Percentiles rank a stretch among this genome's conserved stretches.
These are phyloP conservation scores for Protaetia brevitarsis DNA, from an alignment of 1,140 invertebrate genomes.

Conservation along the genomic window DNA sequence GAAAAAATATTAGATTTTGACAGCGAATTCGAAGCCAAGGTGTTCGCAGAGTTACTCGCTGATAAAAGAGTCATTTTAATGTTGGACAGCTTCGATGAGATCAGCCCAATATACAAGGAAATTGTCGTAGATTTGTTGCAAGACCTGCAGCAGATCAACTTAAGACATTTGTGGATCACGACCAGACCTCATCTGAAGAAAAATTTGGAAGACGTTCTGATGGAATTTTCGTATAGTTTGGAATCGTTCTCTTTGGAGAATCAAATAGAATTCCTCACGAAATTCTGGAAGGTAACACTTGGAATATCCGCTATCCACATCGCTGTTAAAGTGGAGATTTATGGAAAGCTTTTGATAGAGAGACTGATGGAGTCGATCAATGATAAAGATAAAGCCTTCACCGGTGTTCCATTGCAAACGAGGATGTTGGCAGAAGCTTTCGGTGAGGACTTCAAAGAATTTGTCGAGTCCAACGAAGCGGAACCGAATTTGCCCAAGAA, in stretches of 20 bases:
- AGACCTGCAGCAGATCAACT: background rate
- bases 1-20: background rate
- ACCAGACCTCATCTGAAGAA: background rate
- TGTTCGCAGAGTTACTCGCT: background rate
- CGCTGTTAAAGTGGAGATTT: background rate
- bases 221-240: background rate
- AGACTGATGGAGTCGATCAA: background rate
- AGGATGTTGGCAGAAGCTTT: background rate
- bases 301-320: background rate
- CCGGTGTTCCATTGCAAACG: background rate
- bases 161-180: background rate
- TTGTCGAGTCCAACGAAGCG: background rate
- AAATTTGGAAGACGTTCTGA: background rate
- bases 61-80: background rate
- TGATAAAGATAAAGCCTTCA: background rate
- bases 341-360: background rate
- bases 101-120: background rate
- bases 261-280: background rate
- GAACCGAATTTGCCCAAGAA: background rate
- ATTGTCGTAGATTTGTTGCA: background rate
- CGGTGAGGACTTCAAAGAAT: background rate
- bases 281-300: background rate
- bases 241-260: background rate
- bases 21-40: background rate
- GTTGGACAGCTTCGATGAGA: background rate